A percentile compares a stretch with the other conserved stretches of the same genome.
phyloP scores from a whole-genome alignment of 2,888 invertebrate species.

The Fissipunctia ypsillon region DNA sequence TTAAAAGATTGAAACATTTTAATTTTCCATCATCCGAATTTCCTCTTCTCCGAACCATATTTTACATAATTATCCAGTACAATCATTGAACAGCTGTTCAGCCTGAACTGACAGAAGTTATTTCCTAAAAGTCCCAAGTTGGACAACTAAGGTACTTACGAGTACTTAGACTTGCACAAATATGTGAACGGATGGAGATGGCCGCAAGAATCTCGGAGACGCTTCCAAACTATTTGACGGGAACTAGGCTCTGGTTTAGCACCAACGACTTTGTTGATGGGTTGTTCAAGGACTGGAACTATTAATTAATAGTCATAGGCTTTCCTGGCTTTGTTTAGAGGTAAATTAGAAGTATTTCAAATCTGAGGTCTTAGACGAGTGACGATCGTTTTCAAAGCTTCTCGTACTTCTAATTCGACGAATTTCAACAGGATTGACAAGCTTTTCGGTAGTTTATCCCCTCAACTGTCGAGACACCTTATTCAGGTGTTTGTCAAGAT shows the following conservation, averaged over 20 bases:
- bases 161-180: slow-evolving; percentile 53
- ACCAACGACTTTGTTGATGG: slow-evolving; percentile 9
- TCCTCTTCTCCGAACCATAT: background rate
- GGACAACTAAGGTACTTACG: slow-evolving; percentile 18
- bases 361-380: background rate
- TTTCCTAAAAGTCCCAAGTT: slow-evolving; percentile 34
- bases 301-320: background rate
- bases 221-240: slow-evolving; percentile 45
- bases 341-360: background rate
- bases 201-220: slow-evolving; percentile 48
- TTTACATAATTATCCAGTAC: background rate
- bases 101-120: slow-evolving; percentile 28
- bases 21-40: background rate
- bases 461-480: too few species aligned
- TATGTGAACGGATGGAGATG: slow-evolving; percentile 35
- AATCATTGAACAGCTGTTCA: slow-evolving; percentile 3
- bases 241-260: slow-evolving; percentile 34
- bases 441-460: too few species aligned
- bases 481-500: too few species aligned
- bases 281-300: background rate
- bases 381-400: background rate
- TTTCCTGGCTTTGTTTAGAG: background rate
- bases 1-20: background rate
- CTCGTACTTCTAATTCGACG: background rate
- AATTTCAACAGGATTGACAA: too few species aligned